Conservation (phyloP, 2,797 vertebrate species). For the Bradypus variegatus region DNA sequence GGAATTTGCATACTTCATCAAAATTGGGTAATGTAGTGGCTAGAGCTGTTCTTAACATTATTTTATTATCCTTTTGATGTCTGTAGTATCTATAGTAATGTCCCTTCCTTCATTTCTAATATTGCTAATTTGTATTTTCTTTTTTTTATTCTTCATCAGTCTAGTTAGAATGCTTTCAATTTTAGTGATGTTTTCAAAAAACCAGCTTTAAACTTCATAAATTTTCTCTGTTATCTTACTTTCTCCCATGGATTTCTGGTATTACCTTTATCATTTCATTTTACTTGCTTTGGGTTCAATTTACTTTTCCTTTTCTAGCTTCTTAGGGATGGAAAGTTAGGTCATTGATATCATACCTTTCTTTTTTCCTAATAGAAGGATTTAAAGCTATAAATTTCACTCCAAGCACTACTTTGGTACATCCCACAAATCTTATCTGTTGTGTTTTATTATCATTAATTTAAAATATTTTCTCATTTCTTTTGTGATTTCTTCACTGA, state of each 20-base stretch:
- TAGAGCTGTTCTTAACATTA: background rate
- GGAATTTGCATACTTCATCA: background rate
- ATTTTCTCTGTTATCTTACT: background rate
- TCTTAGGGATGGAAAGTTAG: background rate
- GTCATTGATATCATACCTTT: background rate
- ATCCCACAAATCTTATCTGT: background rate
- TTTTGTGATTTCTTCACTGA: slow-evolving; percentile 10
- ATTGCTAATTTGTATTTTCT: background rate
- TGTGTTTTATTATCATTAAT: background rate
- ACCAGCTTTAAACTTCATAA: background rate
- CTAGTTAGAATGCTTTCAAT: background rate
- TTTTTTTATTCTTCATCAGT: background rate
- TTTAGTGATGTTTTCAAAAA: background rate
- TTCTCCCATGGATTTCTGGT: background rate
- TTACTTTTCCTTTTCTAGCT: background rate
- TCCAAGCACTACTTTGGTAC: background rate
- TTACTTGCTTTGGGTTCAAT: background rate
- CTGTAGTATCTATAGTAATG: background rate
- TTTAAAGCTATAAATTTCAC: background rate
- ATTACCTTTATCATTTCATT: background rate
- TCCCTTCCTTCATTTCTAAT: background rate
- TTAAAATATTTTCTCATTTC: slow-evolving; percentile 14
- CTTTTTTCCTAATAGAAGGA: background rate
- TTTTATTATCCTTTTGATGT: slow-evolving; percentile 1
- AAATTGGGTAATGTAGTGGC: background rate